These are phyloP conservation scores for Agriopis marginaria DNA, from an alignment of 2,888 invertebrate genomes.

Conservation along the genomic window DNA sequence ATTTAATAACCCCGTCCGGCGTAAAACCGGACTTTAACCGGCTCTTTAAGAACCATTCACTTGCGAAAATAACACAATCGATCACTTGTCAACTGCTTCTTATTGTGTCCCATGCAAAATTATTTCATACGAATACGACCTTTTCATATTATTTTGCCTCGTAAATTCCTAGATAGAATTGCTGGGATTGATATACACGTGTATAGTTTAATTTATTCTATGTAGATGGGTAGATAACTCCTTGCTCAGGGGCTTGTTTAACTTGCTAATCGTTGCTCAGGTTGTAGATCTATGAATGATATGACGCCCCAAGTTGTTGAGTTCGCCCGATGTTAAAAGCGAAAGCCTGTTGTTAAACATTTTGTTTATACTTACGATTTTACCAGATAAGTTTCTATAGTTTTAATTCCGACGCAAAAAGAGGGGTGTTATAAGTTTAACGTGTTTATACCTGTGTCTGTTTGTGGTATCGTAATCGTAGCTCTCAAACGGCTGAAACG, in stretches of 20 bases:
- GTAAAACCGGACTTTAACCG: conserved; percentile 49
- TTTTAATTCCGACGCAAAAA: neutral
- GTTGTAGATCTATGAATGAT: conserved; percentile 76
- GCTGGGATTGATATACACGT: conserved; percentile 67
- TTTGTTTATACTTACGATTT: conserved; percentile 3
- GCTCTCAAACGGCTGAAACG: no score
- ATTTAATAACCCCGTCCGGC: conserved; percentile 75
- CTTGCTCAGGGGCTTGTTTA: conserved; percentile 69
- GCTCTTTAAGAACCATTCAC: conserved; percentile 68
- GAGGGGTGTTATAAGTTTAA: no score
- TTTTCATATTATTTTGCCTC: conserved; percentile 63
- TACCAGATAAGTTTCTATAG: neutral
- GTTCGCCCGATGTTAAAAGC: conserved; percentile 42
- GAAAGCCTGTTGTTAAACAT: conserved; percentile 29
- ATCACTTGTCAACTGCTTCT: conserved; percentile 76
- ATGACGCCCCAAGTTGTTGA: conserved; percentile 58
- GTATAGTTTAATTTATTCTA: conserved; percentile 59
- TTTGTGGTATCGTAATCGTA: no score
- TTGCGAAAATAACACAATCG: conserved; percentile 76
- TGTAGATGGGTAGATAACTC: conserved; percentile 42
- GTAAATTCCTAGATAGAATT: conserved; percentile 57
- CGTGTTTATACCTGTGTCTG: no score
- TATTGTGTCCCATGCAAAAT: conserved; percentile 55
- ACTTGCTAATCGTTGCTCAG: conserved; percentile 77
- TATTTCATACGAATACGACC: conserved; percentile 58